Percentiles rank a stretch among this genome's conserved stretches.
These are phyloP conservation scores for Himalopsyche japonica DNA, from an alignment of 2,888 invertebrate genomes.

Conservation along the genomic window DNA sequence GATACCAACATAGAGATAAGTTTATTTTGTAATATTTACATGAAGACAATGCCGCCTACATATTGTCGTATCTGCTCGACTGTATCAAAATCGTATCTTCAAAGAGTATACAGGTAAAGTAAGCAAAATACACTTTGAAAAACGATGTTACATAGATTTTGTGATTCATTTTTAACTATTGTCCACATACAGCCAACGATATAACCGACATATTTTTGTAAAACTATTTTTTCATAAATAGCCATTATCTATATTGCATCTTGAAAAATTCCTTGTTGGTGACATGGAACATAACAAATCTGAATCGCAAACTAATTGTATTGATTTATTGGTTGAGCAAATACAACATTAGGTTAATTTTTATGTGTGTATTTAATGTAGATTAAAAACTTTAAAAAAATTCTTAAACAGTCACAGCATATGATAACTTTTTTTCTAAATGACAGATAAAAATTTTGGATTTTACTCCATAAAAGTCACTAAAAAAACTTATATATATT, in stretches of 20 bases:
- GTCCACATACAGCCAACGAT: too few relatives aligned
- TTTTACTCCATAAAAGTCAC: too few relatives aligned
- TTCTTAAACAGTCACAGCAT: background rate
- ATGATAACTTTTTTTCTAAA: background rate
- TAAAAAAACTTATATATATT: too few relatives aligned
- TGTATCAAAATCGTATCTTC: background rate
- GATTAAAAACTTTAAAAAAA: background rate
- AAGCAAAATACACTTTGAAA: background rate
- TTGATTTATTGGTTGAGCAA: background rate
- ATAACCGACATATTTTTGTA: too few relatives aligned
- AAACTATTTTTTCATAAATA: too few relatives aligned
- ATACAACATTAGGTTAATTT: background rate
- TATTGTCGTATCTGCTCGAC: background rate
- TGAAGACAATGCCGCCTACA: background rate
- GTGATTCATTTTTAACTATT: background rate
- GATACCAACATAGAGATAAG: background rate
- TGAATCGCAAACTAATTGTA: background rate
- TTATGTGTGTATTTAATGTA: background rate
- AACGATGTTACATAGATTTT: background rate
- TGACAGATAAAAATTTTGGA: background rate
- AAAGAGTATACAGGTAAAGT: too few relatives aligned
- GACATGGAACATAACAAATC: too few relatives aligned
- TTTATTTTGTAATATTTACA: background rate
- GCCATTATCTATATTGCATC: too few relatives aligned
- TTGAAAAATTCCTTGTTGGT: too few relatives aligned